Base-by-base conservation (phyloP, 2,888 invertebrate genomes). In the Nomada fucata region DNA sequence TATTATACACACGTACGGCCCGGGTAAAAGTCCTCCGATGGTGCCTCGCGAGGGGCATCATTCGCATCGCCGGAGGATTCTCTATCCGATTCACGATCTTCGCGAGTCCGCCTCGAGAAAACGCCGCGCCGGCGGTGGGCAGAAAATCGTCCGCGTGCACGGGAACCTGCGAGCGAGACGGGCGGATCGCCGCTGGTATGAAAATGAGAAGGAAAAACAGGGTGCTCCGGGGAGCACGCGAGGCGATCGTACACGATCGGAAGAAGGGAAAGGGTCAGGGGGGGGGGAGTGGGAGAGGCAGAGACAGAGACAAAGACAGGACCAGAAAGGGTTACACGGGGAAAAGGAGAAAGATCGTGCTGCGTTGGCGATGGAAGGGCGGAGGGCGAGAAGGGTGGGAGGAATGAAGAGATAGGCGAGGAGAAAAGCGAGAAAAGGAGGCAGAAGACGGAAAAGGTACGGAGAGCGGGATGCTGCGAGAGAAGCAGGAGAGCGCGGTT, bases 381-480 rank as follows among this genome's bases (percentile, higher is more conserved):
- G 68, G n/a, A 13, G 55, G 50, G 69, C 47, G 44, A 10, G 42
- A 50, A 53, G 15, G 23, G 26, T 29, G 20, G 42, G 4, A 13
- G 68, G 20, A 11, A 1, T n/a, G 15, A 23, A 44, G 69, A n/a
- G 23, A 36, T 13, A 13, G 42, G 59, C 23, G n/a, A n/a, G 36
- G 42, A 57, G 42, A 50, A 15, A 73, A 42, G 57, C 60, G 57
- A 53, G 64, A 26, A 71, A 23, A 55, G 11, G 44, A 23, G n/a
- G 53, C 44, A 36, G 20, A 57, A 23, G 57, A 23, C 23, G 57
- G 55, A 60, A 59, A 20, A 52, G 67, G 50, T 13, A 60, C n/a
- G 36, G 72, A 76, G 76, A 89, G 86, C 88, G 87, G 88, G 90
- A 89, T 89, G 89, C 87, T 91, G 89, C 83, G 78, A 85, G 85